phyloP scores from a whole-genome alignment of 2,797 vertebrate genomes.

The Labroides dimidiatus region DNA sequence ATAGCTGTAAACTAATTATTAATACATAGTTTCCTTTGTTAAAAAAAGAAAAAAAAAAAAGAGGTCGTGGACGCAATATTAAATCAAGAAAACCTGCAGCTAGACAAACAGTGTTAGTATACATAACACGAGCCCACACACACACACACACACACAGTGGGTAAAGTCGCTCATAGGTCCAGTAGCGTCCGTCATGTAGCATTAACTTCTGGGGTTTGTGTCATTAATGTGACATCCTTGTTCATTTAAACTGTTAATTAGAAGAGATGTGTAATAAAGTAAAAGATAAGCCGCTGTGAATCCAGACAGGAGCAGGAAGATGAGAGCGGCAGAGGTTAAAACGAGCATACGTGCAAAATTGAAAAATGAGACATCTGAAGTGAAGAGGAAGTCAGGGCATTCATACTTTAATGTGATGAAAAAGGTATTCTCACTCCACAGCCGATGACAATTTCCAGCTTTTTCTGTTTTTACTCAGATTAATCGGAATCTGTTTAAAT shows the following conservation, averaged over 20 bases:
- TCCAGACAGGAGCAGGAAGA: constrained; percentile 1
- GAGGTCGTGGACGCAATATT: not conserved
- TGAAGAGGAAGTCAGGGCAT: not conserved
- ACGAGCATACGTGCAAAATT: not conserved
- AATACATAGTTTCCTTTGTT: not conserved
- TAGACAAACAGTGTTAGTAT: not conserved
- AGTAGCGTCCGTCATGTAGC: constrained; percentile 14
- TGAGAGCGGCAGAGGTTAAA: constrained; percentile 2
- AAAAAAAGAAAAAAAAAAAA: not conserved
- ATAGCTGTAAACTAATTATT: constrained; percentile 40
- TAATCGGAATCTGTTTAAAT: too few relatives aligned
- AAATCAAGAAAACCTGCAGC: not conserved
- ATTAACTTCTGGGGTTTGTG: constrained; percentile 27
- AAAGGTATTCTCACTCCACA: not conserved
- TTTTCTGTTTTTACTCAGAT: not conserved
- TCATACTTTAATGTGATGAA: too few relatives aligned
- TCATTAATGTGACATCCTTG: constrained; percentile 41
- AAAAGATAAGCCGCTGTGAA: constrained; percentile 12
- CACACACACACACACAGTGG: not conserved
- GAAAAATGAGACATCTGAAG: not conserved
- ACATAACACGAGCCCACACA: not conserved
- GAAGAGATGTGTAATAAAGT: constrained; percentile 33
- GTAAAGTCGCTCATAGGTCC: constrained; percentile 5
- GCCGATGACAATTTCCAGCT: not conserved
- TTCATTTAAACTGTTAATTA: constrained; percentile 46